Conservation (phyloP, 2,113 vertebrate species). For the Dermatemys mawii region DNA sequence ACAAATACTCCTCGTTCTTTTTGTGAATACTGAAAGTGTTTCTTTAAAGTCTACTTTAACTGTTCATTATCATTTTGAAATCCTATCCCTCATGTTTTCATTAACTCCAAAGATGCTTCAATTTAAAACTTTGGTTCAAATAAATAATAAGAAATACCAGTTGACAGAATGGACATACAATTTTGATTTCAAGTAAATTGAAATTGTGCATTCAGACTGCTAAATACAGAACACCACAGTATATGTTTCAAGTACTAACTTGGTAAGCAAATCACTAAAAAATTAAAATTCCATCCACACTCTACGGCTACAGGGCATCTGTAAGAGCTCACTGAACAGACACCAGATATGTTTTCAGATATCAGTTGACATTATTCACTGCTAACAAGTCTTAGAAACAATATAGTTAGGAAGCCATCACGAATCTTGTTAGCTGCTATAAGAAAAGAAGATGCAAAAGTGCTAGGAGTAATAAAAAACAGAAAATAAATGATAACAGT, state of each 20-base stretch:
- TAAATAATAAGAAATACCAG: conserved; percentile 1
- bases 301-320: not conserved
- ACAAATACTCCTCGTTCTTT: no score
- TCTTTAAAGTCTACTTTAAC: not conserved
- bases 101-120: not conserved
- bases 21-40: not conserved
- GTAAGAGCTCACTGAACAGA: not conserved
- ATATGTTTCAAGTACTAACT: not conserved
- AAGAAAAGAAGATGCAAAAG: not conserved
- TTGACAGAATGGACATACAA: not conserved
- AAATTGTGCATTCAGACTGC: not conserved
- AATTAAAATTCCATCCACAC: conserved; percentile 29
- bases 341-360: not conserved
- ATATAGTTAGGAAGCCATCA: not conserved
- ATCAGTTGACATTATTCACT: not conserved
- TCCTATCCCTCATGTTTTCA: not conserved
- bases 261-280: not conserved
- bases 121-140: conserved; percentile 19
- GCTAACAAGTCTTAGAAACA: not conserved
- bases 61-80: not conserved
- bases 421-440: not conserved
- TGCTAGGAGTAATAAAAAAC: not conserved
- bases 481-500: not conserved
- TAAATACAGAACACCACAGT: not conserved
- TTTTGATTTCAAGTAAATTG: not conserved